Conservation (phyloP, 2,888 invertebrate genomes). For the Mayetiola destructor region DNA sequence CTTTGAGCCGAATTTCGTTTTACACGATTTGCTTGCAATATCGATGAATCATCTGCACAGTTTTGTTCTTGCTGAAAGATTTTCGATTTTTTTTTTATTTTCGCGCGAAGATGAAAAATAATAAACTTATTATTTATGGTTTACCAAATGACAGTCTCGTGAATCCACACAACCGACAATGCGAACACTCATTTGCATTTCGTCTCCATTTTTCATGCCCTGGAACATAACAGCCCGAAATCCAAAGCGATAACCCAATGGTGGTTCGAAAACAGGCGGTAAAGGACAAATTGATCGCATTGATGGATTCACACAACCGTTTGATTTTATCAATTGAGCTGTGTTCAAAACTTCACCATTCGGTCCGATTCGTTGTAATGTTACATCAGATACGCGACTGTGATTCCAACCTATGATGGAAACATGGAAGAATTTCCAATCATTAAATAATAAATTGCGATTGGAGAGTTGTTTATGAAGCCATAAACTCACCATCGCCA, state of each 20-base stretch:
- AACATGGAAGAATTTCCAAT: neutral
- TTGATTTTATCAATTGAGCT: conserved; percentile 33
- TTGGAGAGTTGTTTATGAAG: neutral
- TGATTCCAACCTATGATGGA: conserved; percentile 37
- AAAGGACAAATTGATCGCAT: conserved; percentile 37
- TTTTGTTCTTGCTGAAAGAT: neutral
- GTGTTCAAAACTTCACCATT: conserved; percentile 29
- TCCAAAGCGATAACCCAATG: conserved; percentile 34
- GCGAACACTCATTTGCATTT: conserved; percentile 40
- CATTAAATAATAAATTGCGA: neutral
- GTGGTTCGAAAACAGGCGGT: conserved; percentile 33
- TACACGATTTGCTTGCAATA: neutral
- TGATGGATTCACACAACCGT: conserved; percentile 37
- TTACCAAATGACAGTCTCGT: conserved; percentile 37
- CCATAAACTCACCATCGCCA: conserved; percentile 42
- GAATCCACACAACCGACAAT: conserved; percentile 41
- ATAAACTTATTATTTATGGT: conserved; percentile 23
- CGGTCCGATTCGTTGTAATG: conserved; percentile 31
- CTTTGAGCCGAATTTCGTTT: neutral
- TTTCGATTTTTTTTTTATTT: neutral
- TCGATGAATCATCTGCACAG: neutral
- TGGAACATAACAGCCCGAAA: conserved; percentile 45
- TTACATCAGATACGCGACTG: conserved; percentile 41
- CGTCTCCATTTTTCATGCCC: conserved; percentile 42
- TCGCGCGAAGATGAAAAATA: neutral